These are phyloP conservation scores for Dendroctonus valens DNA, from an alignment of 1,140 invertebrate genomes.

Conservation along the genomic window DNA sequence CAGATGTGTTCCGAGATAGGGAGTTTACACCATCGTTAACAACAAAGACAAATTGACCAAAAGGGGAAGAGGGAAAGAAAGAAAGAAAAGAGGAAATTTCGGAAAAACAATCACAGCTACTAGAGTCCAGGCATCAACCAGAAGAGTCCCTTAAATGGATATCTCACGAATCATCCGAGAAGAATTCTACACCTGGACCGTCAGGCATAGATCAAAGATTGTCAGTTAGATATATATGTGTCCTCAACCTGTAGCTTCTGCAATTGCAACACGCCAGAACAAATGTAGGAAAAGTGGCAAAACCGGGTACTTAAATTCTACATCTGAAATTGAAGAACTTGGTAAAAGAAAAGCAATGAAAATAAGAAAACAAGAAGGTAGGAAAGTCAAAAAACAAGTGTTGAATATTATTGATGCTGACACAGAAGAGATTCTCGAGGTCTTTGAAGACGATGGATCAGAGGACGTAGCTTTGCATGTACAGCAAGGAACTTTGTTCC, in stretches of 20 bases:
- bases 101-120: conserved; percentile 39
- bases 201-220: not conserved
- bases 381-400: no score
- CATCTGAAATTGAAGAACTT: conserved; percentile 5
- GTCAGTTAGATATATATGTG: not conserved
- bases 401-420: no score
- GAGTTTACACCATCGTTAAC: conserved; percentile 28
- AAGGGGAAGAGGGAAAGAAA: conserved; percentile 19
- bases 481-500: conserved; percentile 40
- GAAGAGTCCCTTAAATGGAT: conserved; percentile 1
- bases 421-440: no score
- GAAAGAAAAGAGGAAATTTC: conserved; percentile 13
- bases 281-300: not conserved
- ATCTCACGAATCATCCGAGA: no score
- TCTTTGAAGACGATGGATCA: no score
- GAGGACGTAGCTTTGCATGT: conserved; percentile 38
- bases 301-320: not conserved
- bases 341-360: no score
- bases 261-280: not conserved
- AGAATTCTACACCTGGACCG: conserved; percentile 17
- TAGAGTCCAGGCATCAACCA: conserved; percentile 24
- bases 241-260: conserved; percentile 5
- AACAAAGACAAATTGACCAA: no score
- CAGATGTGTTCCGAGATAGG: conserved; percentile 35
- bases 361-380: no score